A percentile compares a stretch with the other conserved stretches of the same genome.
Evolutionary conservation across 1,140 invertebrate species (phyloP).

Genomic region (Drosophila sechellia): DNA sequence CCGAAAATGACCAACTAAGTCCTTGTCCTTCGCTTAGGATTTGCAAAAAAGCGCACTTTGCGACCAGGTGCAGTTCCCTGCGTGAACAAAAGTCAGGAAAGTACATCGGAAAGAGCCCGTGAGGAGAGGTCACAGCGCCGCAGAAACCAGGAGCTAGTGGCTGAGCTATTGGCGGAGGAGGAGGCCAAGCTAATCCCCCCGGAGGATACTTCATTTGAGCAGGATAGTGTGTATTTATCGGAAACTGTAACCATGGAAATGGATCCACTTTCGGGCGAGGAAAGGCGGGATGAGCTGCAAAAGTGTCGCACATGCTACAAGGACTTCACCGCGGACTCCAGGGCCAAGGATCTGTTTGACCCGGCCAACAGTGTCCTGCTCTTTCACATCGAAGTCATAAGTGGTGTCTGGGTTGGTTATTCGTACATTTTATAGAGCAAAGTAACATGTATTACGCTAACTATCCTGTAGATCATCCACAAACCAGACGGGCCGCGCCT

Average conservation of each 20-base stretch:
- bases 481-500: conserved; percentile 19
- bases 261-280: conserved; percentile 1
- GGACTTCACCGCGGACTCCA: conserved; percentile 21
- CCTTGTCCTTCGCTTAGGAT: background rate
- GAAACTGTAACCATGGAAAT: conserved; percentile 2
- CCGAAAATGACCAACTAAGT: background rate
- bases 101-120: conserved; percentile 4
- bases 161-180: conserved; percentile 24
- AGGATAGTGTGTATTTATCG: background rate
- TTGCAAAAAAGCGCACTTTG: conserved; percentile 36
- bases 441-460: background rate
- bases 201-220: background rate
- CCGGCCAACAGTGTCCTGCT: conserved; percentile 53
- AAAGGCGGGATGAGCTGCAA: background rate
- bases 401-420: conserved; percentile 62
- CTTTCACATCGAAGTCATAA: conserved; percentile 71
- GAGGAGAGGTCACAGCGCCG: conserved; percentile 14
- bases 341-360: conserved; percentile 46
- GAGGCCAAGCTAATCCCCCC: background rate
- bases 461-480: conserved; percentile 32
- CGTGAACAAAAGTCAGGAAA: conserved; percentile 27
- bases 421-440: too few relatives aligned
- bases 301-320: conserved; percentile 54
- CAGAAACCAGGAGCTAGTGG: conserved; percentile 35
- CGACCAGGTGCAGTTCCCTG: conserved; percentile 39